Percentiles rank a stretch among this genome's conserved stretches.
Evolutionary conservation across 2,113 vertebrate species (phyloP).

Genomic region (Setophaga petechia): DNA sequence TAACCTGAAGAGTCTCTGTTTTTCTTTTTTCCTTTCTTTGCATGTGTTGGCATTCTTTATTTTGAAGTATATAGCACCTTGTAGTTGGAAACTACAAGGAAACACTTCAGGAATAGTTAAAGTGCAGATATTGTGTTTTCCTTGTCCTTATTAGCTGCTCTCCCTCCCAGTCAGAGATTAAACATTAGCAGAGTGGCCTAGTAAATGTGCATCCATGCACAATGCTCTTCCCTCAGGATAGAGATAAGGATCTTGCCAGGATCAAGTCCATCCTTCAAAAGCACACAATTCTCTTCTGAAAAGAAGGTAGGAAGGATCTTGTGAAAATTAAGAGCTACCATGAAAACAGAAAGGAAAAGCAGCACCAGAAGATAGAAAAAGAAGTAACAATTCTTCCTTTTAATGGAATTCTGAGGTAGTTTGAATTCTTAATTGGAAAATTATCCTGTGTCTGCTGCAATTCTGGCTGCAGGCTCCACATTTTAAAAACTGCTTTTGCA

Average conservation of each 20-base stretch:
- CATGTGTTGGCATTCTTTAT: background rate
- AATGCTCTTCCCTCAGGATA: background rate
- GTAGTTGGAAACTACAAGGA: background rate
- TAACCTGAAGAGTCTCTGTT: background rate
- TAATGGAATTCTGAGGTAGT: constrained; percentile 25
- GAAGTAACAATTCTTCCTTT: background rate
- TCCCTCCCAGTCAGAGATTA: background rate
- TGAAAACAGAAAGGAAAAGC: constrained; percentile 4
- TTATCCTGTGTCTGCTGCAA: constrained; percentile 16
- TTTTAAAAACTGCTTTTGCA: constrained; percentile 46
- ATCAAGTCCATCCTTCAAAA: constrained; percentile 1
- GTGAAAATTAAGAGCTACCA: background rate
- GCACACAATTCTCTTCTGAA: background rate
- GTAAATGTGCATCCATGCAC: background rate
- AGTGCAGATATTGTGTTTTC: background rate
- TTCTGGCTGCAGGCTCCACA: constrained; percentile 31
- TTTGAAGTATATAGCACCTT: background rate
- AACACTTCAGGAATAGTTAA: background rate
- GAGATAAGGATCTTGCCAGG: background rate
- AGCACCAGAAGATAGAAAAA: background rate
- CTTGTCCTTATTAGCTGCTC: background rate
- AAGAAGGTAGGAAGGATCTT: background rate
- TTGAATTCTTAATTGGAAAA: constrained; percentile 58
- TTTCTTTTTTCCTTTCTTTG: background rate
- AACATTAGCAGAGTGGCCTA: background rate